These are phyloP conservation scores for Amphipoea oculea DNA, from an alignment of 2,888 invertebrate species.

Conservation along the genomic window DNA sequence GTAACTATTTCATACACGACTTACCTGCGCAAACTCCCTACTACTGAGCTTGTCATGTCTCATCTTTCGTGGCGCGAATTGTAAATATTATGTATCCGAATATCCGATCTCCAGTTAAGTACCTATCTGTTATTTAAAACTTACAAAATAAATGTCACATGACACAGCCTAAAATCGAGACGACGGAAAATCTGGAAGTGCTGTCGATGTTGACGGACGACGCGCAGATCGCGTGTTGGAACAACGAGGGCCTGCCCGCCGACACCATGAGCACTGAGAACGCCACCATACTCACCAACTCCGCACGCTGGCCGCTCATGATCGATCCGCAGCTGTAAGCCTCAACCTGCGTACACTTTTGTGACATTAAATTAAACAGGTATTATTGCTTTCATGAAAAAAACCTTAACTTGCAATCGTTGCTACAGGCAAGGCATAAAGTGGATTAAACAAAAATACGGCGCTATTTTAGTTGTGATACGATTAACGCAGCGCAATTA, in stretches of 20 bases:
- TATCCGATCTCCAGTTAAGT: too few species aligned
- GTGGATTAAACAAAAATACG: slow-evolving; percentile 98
- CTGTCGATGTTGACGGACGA: slow-evolving; percentile 97
- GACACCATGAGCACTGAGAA: slow-evolving; percentile 99
- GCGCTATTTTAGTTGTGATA: slow-evolving; percentile 93
- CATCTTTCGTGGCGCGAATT: too few species aligned
- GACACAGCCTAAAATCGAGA: slow-evolving; percentile 93
- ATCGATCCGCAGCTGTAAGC: slow-evolving; percentile 96
- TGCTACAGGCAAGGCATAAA: slow-evolving; percentile 94
- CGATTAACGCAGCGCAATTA: slow-evolving; percentile 95
- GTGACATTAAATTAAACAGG: background rate
- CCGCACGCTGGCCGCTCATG: slow-evolving; percentile 98
- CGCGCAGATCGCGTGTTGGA: slow-evolving; percentile 98
- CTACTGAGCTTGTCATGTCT: too few species aligned
- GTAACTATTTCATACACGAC: too few species aligned
- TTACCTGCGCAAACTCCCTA: too few species aligned
- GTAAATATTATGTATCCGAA: too few species aligned
- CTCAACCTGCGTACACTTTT: background rate
- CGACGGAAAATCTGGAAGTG: slow-evolving; percentile 95
- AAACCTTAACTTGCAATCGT: slow-evolving; percentile 5
- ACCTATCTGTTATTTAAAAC: background rate
- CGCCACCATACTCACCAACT: slow-evolving; percentile 97
- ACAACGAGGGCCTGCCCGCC: slow-evolving; percentile 97
- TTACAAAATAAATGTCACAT: background rate
- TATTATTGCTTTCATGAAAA: background rate